Base-by-base conservation (phyloP, 2,113 vertebrate species). In the Pelmatolapia mariae region DNA sequence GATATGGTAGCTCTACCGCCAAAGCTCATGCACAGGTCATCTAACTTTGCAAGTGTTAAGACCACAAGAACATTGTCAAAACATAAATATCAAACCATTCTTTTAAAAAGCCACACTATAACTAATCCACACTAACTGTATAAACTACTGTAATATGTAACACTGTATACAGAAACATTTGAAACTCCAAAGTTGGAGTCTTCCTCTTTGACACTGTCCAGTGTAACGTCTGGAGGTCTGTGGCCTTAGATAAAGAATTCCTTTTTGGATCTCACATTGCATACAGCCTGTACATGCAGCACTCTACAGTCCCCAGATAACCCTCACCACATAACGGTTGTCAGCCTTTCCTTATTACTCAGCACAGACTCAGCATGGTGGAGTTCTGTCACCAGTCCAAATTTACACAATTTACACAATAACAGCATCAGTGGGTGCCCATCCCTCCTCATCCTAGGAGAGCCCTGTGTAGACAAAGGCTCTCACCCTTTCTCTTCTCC, bases 221-320 rank as follows among this genome's bases (percentile, higher is more conserved):
- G 61, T 86, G 31, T 86, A 40, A 80, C 3, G 19, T 82, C 59
- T 40, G 71, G 31, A 83, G 33, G 71, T 83, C 76, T 83, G 83
- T 54, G 56, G 38, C 33, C 57, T 71, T 26, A 86, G 90, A 90
- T 87, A 86, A 91, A 84, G 56, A 85, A 86, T 54, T 66, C 54
- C 16, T 56, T 31, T 33, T 66, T 87, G 86, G 50, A 78, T 82
- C 80, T 94, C 89, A 78, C 89, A 50, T 94, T 92, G 66, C 91
- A 87, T 47, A 52, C 83, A 82, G 86, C 38, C 24, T 81, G 66
- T 45, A 73, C 53, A 87, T 54, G 40, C 57, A 85, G 82, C 54
- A 50, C 87, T 71, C 11, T 7, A 53, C 61, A 83, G 88, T 89
- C 81, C 82, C 19, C 54, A 86, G 81, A 92, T 88, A 92, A 92